Evolutionary conservation across 1,140 invertebrate genomes (phyloP).

Genomic region (Leptoteleia sp.): DNA sequence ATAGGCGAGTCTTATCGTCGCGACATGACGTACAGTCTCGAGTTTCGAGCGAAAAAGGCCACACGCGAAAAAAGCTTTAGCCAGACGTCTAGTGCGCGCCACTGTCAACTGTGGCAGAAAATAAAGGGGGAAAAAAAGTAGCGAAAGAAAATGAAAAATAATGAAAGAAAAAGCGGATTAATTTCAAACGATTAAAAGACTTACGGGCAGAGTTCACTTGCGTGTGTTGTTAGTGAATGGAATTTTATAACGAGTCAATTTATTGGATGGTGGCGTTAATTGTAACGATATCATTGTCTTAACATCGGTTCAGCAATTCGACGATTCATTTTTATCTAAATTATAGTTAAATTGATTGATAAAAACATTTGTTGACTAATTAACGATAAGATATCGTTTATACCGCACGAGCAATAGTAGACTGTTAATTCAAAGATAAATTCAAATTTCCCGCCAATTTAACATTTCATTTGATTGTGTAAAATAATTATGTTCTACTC

Average conservation of each 20-base stretch:
- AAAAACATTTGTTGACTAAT: too few relatives aligned
- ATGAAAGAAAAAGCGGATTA: conserved; percentile 40
- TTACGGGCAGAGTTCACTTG: conserved; percentile 48
- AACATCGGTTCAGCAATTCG: neutral
- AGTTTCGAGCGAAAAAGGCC: conserved; percentile 63
- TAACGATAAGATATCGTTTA: too few relatives aligned
- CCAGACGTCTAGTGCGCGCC: conserved; percentile 35
- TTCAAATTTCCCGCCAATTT: conserved; percentile 6
- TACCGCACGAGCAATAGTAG: too few relatives aligned
- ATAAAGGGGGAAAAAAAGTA: too few relatives aligned
- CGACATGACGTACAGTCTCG: conserved; percentile 65
- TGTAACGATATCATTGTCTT: neutral
- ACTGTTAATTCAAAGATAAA: too few relatives aligned
- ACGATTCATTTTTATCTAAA: too few relatives aligned
- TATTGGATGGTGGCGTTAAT: conserved; percentile 6
- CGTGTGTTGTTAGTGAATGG: conserved; percentile 38
- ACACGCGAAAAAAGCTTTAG: conserved; percentile 65
- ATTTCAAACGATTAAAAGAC: conserved; percentile 60
- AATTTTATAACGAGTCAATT: conserved; percentile 51
- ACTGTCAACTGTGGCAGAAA: conserved; percentile 47
- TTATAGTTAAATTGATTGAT: too few relatives aligned
- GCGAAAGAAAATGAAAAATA: too few relatives aligned
- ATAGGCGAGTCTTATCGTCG: conserved; percentile 71
- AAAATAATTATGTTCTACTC: too few relatives aligned
- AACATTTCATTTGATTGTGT: neutral